Base-by-base conservation (phyloP, 2,797 vertebrate species). In the Karalla daura region DNA sequence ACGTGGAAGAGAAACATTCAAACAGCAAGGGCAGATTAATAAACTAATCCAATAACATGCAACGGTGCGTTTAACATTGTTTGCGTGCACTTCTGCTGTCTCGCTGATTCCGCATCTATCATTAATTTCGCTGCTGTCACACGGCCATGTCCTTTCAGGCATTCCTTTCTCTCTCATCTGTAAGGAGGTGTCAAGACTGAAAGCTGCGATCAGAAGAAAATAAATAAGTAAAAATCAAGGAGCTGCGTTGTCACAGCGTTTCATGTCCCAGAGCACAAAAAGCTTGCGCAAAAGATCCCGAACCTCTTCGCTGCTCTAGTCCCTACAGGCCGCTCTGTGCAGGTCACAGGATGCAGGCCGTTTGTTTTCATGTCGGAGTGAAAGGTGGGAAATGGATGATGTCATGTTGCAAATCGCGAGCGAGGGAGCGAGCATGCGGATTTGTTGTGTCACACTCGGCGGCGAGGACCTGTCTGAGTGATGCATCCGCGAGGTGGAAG, bases 51-150 rank as follows among this genome's bases (percentile, higher is more conserved):
- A 45, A 41, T 37, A 33, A 41, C 41, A 59, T 30, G n/a, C 30
- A 72, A 21, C 14, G 32, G 62, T 37, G 25, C 52, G 37, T 63
- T 17, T 12, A 54, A 47, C 35, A 39, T 45, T 25, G 49, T 41
- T 30, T 50, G 15, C 53, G 35, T 24, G 32, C 52, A 13, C 23
- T 17, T 23, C 46, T 6, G 5, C 35, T 25, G 14, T 43, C 27
- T 47, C n/a, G n/a, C 18, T 33, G 41, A 37, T 41, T 58, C 35
- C 35, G 1, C 9, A 43, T 64, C 44, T 52, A 23, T 60, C 28
- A 61, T 78, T 52, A 23, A 63, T 46, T 41, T 46, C 23, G 39
- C 23, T 36, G 37, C 54, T 50, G 52, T 68, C 36, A 53, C 43
- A 35, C 3, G 7, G 14, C 13, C 52, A 58, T 28, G 18, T 45